Conservation (phyloP, 2,113 vertebrate genomes). For the Balaenoptera acutorostrata region DNA sequence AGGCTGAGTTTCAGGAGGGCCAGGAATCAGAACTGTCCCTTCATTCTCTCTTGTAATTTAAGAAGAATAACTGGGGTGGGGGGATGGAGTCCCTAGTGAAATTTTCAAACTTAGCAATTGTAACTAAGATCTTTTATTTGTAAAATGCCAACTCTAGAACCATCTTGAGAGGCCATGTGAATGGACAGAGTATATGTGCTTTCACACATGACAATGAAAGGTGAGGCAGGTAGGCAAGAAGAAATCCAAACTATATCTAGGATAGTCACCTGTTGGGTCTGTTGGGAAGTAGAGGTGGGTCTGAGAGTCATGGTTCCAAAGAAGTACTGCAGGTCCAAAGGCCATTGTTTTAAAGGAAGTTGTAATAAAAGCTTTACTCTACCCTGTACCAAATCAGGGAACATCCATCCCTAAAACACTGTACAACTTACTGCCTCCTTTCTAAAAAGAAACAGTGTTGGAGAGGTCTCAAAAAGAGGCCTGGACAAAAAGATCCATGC, state of each 20-base stretch:
- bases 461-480: not conserved
- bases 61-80: not conserved
- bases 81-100: not conserved
- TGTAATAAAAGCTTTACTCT: not conserved
- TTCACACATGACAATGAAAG: not conserved
- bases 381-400: not conserved
- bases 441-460: not conserved
- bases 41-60: not conserved
- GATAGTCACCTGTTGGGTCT: not conserved
- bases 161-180: not conserved
- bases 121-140: not conserved
- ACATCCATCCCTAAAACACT: not conserved
- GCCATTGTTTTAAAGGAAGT: not conserved
- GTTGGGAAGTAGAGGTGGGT: not conserved
- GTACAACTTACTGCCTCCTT: not conserved
- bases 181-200: too few species aligned
- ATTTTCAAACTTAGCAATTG: not conserved
- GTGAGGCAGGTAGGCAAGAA: not conserved
- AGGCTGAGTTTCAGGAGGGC: not conserved
- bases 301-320: not conserved
- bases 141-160: not conserved
- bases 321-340: not conserved
- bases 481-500: not conserved
- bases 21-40: not conserved
- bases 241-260: not conserved